Evolutionary conservation across 2,797 vertebrate genomes (phyloP).

Genomic region (Aplochiton taeniatus): DNA sequence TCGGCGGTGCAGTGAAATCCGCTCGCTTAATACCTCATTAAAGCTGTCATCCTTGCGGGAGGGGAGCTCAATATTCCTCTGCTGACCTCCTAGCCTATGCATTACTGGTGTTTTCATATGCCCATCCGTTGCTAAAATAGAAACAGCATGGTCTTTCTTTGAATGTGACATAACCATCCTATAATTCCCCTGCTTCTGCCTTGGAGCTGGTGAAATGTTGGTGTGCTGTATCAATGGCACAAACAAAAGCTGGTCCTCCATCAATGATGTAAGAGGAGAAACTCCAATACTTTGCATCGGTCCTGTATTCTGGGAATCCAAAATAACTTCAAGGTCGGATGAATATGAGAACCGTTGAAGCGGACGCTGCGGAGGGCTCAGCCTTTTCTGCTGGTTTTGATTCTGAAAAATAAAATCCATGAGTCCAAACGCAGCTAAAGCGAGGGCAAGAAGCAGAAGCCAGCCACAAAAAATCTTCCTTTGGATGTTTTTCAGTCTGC

Average conservation of each 20-base stretch:
- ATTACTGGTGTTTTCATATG: slow-evolving; percentile 34
- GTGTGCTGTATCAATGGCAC: slow-evolving; percentile 47
- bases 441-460: slow-evolving; percentile 72
- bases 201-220: slow-evolving; percentile 33
- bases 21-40: slow-evolving; percentile 70
- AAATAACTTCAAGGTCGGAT: slow-evolving; percentile 73
- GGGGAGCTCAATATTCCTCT: slow-evolving; percentile 44
- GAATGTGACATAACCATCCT: slow-evolving; percentile 67
- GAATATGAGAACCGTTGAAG: slow-evolving; percentile 40
- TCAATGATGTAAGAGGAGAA: slow-evolving; percentile 76
- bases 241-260: slow-evolving; percentile 82
- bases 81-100: slow-evolving; percentile 25
- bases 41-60: slow-evolving; percentile 63
- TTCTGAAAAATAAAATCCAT: slow-evolving; percentile 66
- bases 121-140: slow-evolving; percentile 30
- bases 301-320: slow-evolving; percentile 75
- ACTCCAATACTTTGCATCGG: slow-evolving; percentile 64
- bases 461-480: slow-evolving; percentile 75
- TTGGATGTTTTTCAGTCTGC: slow-evolving; percentile 66
- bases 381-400: slow-evolving; percentile 8
- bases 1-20: slow-evolving; percentile 69
- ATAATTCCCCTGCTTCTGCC: slow-evolving; percentile 67
- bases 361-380: slow-evolving; percentile 32
- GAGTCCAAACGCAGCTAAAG: slow-evolving; percentile 70
- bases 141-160: slow-evolving; percentile 30